phyloP scores from a whole-genome alignment of 2,797 vertebrate species.

The Scleropages formosus region DNA sequence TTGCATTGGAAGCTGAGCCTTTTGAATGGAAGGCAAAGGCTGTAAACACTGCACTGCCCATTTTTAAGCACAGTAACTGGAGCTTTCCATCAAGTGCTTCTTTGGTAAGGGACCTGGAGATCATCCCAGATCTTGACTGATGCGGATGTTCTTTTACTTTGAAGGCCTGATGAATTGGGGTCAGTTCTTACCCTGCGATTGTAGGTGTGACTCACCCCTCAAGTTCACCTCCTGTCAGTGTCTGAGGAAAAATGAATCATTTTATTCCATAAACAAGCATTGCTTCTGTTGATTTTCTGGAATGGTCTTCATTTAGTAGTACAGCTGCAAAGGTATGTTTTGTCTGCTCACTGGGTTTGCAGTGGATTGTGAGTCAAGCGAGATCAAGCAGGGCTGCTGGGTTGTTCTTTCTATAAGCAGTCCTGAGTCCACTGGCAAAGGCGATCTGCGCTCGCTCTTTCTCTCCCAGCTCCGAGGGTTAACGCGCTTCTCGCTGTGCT shows the following conservation, averaged over 20 bases:
- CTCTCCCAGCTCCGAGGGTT: not conserved
- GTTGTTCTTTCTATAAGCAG: constrained; percentile 7
- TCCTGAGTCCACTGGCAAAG: not conserved
- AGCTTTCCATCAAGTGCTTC: too few relatives aligned
- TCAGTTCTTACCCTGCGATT: too few relatives aligned
- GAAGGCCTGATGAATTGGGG: too few relatives aligned
- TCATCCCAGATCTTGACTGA: too few relatives aligned
- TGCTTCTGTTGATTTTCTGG: not conserved
- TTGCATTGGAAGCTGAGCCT: too few relatives aligned
- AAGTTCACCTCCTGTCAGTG: not conserved
- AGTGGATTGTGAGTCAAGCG: not conserved
- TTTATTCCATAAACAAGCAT: not conserved
- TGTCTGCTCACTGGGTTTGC: too few relatives aligned
- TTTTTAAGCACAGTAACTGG: too few relatives aligned
- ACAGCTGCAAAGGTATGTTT: not conserved
- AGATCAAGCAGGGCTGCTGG: not conserved
- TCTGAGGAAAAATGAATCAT: not conserved
- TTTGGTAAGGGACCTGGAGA: too few relatives aligned
- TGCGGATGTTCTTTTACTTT: too few relatives aligned
- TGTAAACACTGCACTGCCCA: too few relatives aligned
- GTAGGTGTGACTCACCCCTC: not conserved
- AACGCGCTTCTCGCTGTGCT: constrained; percentile 40
- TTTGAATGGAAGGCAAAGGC: too few relatives aligned
- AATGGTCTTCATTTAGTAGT: not conserved
- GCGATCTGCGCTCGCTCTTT: not conserved